Percentiles rank a stretch among this genome's conserved stretches.
phyloP scores from a whole-genome alignment of 2,113 vertebrate genomes.

The Nematolebias whitei region DNA sequence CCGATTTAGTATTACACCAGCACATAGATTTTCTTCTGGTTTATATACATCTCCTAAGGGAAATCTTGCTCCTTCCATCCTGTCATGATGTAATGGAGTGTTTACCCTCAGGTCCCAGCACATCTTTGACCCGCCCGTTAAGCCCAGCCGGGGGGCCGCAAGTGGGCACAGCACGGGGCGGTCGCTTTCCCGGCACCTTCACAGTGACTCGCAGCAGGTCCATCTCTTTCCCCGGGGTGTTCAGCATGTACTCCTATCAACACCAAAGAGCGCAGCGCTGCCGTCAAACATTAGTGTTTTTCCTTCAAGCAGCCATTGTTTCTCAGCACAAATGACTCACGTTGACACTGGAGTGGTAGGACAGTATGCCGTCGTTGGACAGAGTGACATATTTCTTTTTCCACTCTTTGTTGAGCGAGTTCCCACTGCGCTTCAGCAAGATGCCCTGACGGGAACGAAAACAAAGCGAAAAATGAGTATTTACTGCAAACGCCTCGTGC shows the following conservation, averaged over 20 bases:
- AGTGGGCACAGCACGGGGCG: conserved; percentile 87
- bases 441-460: conserved; percentile 83
- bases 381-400: conserved; percentile 97
- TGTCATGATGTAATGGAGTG: neutral
- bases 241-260: conserved; percentile 91
- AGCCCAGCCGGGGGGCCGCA: conserved; percentile 85
- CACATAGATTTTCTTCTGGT: neutral
- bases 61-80: neutral
- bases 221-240: conserved; percentile 95
- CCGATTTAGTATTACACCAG: too few relatives aligned
- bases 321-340: conserved; percentile 71
- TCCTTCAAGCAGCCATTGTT: conserved; percentile 13
- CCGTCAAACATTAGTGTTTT: conserved; percentile 16
- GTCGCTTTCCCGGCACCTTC: conserved; percentile 94
- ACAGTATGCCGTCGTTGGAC: conserved; percentile 90
- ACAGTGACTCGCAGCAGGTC: conserved; percentile 93
- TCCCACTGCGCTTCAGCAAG: conserved; percentile 92
- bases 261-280: conserved; percentile 27
- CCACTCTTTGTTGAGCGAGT: conserved; percentile 98
- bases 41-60: neutral
- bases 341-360: conserved; percentile 93
- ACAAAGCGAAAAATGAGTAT: conserved; percentile 25
- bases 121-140: conserved; percentile 90
- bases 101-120: conserved; percentile 77
- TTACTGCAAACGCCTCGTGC: conserved; percentile 22